Base-by-base conservation (phyloP, 2,888 invertebrate genomes). In the Polydrusus pterygomalis region DNA sequence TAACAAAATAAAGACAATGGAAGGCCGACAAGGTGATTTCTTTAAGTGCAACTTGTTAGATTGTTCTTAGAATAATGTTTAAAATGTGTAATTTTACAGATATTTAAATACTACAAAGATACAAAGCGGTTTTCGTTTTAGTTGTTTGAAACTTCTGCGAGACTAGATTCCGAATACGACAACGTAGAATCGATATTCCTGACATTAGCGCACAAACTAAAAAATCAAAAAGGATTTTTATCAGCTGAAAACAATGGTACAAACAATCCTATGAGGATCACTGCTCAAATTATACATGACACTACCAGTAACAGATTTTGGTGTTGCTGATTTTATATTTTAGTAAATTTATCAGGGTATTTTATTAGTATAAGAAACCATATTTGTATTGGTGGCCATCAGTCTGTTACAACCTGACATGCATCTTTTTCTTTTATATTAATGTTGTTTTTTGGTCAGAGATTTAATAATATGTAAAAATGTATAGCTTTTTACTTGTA, bases 131-230 rank as follows among this genome's bases (percentile, higher is more conserved):
- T 64, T 65, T 70, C 58, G 77, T 87, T 87, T 58, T 83, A 91
- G 89, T 85, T 95, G 73, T 96, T 96, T 87, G 95, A 95, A 87
- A 95, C 96, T 9, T 95, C 95, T 0, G 95, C 95, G 0, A 91
- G 93, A 76, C 89, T 94, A 79, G 94, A 94, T 83, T 90, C 91
- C 0, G 91, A 93, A 81, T 91, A 92, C 78, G 91, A 94, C 87
- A 94, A 93, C 84, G 93, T 96, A 51, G 94, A 95, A 83, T 92
- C 94, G 0, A 95, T 96, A 82, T 95, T 96, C 87, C 89, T 95
- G 90, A 95, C 95, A 0, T 86, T 96, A 58, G 94, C 95, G 0
- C 94, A 94, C 87, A 95, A 95, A 85, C 88, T 96, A 78, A 91
- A 91, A 83, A 90, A 89, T 80, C 89, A 90, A 65, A 91, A 90